Conservation (phyloP, 2,888 invertebrate species). For the Ischnura elegans region DNA sequence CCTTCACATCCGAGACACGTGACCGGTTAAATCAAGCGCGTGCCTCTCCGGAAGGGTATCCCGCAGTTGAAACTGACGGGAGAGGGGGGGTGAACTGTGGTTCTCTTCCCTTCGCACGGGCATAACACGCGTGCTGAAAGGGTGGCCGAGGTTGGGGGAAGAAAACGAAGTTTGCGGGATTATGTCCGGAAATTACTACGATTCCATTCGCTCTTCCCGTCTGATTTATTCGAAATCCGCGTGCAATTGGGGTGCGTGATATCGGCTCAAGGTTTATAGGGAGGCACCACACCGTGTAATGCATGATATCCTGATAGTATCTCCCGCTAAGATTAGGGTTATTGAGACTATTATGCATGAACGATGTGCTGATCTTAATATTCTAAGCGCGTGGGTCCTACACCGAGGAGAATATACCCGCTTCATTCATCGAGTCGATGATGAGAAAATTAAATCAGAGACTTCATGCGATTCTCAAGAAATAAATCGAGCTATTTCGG, state of each 20-base stretch:
- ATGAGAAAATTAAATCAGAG: background rate
- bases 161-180: background rate
- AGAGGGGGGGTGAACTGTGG: background rate
- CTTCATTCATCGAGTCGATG: background rate
- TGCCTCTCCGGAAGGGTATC: background rate
- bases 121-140: background rate
- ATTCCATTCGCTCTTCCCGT: background rate
- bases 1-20: background rate
- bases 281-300: background rate
- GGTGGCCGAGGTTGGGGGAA: background rate
- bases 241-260: background rate
- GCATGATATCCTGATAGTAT: background rate
- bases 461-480: background rate
- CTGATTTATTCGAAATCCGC: conserved; percentile 4
- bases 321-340: background rate
- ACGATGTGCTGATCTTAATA: conserved; percentile 5
- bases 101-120: background rate
- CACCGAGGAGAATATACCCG: background rate
- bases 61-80: background rate
- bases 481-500: background rate
- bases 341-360: background rate
- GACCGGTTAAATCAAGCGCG: conserved; percentile 3
- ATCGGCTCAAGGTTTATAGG: too few species aligned
- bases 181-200: background rate
- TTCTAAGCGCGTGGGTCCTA: background rate